Evolutionary conservation across 2,888 invertebrate genomes (phyloP), one percentile per base, ranked within the genome.

Genomic region (Cataglyphis rosenhaueri): DNA sequence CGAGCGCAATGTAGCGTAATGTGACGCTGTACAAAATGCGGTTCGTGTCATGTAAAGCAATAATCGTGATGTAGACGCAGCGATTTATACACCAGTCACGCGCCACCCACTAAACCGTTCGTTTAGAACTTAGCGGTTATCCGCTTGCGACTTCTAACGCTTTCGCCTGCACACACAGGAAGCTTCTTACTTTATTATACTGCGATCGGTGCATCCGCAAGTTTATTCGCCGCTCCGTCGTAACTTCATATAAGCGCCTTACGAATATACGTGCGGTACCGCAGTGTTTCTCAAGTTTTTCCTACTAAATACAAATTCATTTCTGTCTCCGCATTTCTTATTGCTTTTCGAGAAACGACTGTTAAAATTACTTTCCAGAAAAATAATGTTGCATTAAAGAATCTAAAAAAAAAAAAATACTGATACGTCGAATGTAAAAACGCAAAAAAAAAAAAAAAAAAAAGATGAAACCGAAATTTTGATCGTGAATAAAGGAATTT

Each of bases 81-180:
- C 38, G 55, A 65, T 76, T 76, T 76, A 76, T 57, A 76, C 55
- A 76, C 55, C 55, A 41, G 55, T 65, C 76, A 76, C 41, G 55
- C 65, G 38, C 76, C 38, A 75, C 75, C 64, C 52, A 65, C 76
- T 66, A 76, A 65, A 55, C 41, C 55, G 29, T 65, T 76, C 48
- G 48, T 32, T 76, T 52, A 48, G 15, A 25, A 41, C 55, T 41
- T 57, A 76, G 55, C 9, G 65, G 29, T 41, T 41, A 52, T 65
- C 38, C 38, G n/a, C 38, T 76, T 55, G 65, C 55, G 38, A 55
- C 38, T 52, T 52, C 52, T 57, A 29, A 66, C 52, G 38, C n/a
- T 75, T 44, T 15, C 38, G 52, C n/a, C 55, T 38, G 29, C 76
- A 76, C 76, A 76, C 55, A 38, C 10, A 25, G 52, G 44, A 38